Base-by-base conservation (phyloP, 1,140 invertebrate species). In the Bombus cullumanus region DNA sequence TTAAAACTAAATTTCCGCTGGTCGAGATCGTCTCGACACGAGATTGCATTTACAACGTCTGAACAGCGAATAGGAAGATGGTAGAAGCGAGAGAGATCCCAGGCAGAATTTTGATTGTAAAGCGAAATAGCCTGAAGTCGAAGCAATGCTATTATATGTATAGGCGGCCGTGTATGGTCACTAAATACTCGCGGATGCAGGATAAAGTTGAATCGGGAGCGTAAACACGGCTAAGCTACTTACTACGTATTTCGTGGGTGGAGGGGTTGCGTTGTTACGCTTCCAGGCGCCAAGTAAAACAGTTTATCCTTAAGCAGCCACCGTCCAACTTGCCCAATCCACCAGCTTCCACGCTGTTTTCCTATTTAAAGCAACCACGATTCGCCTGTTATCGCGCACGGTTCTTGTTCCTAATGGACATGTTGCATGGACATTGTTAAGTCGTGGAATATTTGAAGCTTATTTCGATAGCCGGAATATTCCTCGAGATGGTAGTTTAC, bases 171-270 rank as follows among this genome's bases (percentile, higher is more conserved):
- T 31, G 81, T 82, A 41, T 47, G 69, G 64, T 57, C 62, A 68
- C 75, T 89, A 89, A 89, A 89, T 78, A 88, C 87, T 64, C 74
- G 39, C 75, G 79, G 81, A 89, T 86, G 73, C 64, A 73, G 72
- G 43, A n/a, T 86, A 89, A 89, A 89, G 88, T 89, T 75, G 72
- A 86, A 89, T 86, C 74, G 80, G 88, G 77, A 89, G 71, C 62
- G 76, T 89, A 89, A 89, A 89, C 80, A 86, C 76, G 64, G 53
- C 84, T 83, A 81, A 89, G 88, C 84, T 86, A 86, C 88, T 89
- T 89, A 68, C 43, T 74, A 80, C 83, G 88, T 88, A 89, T 89
- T 86, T 72, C 31, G 34, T 10, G 59, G 59, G 28, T 12, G 31
- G 6, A 15, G n/a, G 43, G 25, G 53, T n/a, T 34, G 25, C 64